A percentile compares a stretch with the other conserved stretches of the same genome.
phyloP scores from a whole-genome alignment of 1,140 invertebrate genomes.

The Capitella teleta region DNA sequence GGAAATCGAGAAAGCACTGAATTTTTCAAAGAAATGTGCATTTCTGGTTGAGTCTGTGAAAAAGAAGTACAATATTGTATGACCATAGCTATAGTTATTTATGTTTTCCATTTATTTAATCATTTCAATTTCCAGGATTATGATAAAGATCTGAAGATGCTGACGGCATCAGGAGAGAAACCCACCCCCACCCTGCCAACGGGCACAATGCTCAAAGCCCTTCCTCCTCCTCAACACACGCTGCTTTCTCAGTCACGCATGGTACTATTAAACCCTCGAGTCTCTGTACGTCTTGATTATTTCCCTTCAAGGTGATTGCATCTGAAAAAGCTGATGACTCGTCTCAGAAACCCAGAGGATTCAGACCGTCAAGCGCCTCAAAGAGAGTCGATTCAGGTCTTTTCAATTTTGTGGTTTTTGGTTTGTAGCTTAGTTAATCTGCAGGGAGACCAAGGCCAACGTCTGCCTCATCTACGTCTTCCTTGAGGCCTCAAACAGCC shows the following conservation, averaged over 20 bases:
- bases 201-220: constrained; percentile 16
- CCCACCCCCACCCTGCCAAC: constrained; percentile 1
- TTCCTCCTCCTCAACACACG: constrained; percentile 19
- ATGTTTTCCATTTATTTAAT: not conserved
- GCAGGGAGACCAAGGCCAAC: no score
- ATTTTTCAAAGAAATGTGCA: constrained; percentile 39
- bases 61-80: constrained; percentile 27
- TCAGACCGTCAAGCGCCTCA: no score
- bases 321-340: no score
- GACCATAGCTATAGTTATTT: not conserved
- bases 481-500: constrained; percentile 14
- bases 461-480: no score
- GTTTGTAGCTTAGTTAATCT: no score
- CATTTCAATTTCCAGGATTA: not conserved
- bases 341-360: no score
- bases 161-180: not conserved
- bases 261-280: not conserved
- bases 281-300: no score
- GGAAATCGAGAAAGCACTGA: constrained; percentile 40
- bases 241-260: constrained; percentile 15
- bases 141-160: not conserved
- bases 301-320: no score
- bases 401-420: no score
- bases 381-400: no score
- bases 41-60: constrained; percentile 38